Evolutionary conservation across 2,888 invertebrate species (phyloP), one percentile per base, ranked within the genome.

Genomic region (Emmelina monodactyla): DNA sequence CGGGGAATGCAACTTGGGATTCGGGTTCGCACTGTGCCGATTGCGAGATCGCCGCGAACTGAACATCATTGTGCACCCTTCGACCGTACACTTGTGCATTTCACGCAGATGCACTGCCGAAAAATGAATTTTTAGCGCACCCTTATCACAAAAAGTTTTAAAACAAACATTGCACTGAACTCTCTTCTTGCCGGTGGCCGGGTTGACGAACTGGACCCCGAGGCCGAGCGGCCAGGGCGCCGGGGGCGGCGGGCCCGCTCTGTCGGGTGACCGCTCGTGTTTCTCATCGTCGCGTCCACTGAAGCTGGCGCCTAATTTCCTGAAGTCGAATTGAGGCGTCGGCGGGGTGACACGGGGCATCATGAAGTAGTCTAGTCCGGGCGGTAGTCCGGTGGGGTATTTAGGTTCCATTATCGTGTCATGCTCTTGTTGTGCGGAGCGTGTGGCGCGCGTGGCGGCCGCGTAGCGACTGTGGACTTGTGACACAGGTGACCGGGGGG

Each of bases 131-230:
- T 98, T 98, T 35, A 98, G 82, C 29, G 98, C 97, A 44, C 97
- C 97, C 78, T 98, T 98, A 79, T 98, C 98, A 85, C 98, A 98
- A 78, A 98, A 98, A 39, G 97, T 97, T 73, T 98, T 98, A 46
- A 96, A 83, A 71, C 98, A 98, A 41, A 96, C 94, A 63, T 94
- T 94, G 79, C 98, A 98, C 81, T 96, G 93, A 41, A 97, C 97
- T 52, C 97, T 85, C 62, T 96, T 96, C 82, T 97, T 97, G 29
- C 94, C 94, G 22, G 94, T 93, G 7, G 91, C 88, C 15, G 94
- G 93, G 69, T 93, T 93, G 53, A 93, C 91, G 61, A 92, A 91
- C 59, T 92, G 90, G 22, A 91, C 90, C 13, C 92, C 92, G 48
- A 92, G 82, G 47, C 91, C 91, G 39, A 90, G 83, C 16, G 91